A percentile compares a stretch with the other conserved stretches of the same genome.
These are phyloP conservation scores for Cheilosia variabilis DNA, from an alignment of 2,888 invertebrate species.

Conservation along the genomic window DNA sequence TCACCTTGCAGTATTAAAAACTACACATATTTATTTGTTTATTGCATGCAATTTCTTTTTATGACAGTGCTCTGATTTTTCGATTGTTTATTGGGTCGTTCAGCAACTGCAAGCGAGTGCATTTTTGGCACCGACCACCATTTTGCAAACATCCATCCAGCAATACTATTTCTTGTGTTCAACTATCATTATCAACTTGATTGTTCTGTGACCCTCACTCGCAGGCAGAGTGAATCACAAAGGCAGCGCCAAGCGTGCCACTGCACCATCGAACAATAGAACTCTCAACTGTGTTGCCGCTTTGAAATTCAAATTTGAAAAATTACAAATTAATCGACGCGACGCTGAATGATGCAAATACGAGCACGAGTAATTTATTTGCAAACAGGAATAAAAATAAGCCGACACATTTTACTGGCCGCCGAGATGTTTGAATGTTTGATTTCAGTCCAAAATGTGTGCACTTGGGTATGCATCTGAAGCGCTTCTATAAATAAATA, in stretches of 20 bases:
- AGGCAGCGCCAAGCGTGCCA: constrained; percentile 14
- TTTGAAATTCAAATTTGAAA: constrained; percentile 25
- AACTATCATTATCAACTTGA: constrained; percentile 1
- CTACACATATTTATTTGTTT: not conserved
- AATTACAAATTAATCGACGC: constrained; percentile 21
- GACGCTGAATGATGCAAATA: constrained; percentile 7
- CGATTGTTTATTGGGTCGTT: constrained; percentile 14
- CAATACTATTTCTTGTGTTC: not conserved
- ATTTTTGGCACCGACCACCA: not conserved
- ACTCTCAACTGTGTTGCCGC: constrained; percentile 6
- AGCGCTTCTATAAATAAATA: constrained; percentile 36
- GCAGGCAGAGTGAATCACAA: not conserved
- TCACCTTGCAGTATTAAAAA: constrained; percentile 11
- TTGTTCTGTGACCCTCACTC: constrained; percentile 3
- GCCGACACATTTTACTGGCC: not conserved
- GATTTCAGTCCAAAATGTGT: constrained; percentile 8
- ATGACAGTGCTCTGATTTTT: constrained; percentile 30
- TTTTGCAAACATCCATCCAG: not conserved
- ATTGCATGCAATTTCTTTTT: not conserved
- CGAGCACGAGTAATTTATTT: not conserved
- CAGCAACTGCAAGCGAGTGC: not conserved
- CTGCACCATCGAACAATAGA: constrained; percentile 26
- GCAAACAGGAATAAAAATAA: not conserved
- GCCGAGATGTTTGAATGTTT: not conserved
- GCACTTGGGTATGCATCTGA: not conserved